Conservation (phyloP, 2,113 vertebrate genomes). For the Ciconia maguari region DNA sequence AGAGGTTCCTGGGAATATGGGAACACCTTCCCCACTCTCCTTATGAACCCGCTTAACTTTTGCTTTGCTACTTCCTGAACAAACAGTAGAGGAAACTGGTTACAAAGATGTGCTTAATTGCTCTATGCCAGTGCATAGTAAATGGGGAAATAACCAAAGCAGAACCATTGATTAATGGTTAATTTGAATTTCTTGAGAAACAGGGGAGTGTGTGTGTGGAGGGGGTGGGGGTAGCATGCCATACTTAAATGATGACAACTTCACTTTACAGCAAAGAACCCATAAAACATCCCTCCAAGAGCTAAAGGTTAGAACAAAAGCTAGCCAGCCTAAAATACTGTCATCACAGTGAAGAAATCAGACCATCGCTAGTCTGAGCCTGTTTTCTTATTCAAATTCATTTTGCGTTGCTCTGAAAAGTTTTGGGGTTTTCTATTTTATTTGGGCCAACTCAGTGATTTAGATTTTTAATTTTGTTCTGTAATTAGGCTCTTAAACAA, state of each 20-base stretch:
- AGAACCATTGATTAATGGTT: neutral
- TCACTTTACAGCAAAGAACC: neutral
- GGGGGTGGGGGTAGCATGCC: neutral
- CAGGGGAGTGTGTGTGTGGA: no score
- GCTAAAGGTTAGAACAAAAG: neutral
- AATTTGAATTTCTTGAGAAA: neutral
- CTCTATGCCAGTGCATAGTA: neutral
- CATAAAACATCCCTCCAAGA: neutral
- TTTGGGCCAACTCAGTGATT: neutral
- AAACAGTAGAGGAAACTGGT: neutral
- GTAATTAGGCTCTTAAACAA: neutral
- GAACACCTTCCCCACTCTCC: neutral
- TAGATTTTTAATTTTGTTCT: neutral
- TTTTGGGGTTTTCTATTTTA: neutral
- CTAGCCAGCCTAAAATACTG: neutral
- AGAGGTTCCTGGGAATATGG: neutral
- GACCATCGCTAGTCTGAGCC: neutral
- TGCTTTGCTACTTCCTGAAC: neutral
- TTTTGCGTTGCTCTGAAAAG: neutral
- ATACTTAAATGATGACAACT: neutral
- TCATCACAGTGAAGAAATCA: neutral
- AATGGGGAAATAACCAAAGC: neutral
- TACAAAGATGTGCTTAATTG: neutral
- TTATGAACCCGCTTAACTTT: neutral
- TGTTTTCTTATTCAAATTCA: neutral